phyloP scores from a whole-genome alignment of 2,797 vertebrate species.

The Philypnodon macrostomus region DNA sequence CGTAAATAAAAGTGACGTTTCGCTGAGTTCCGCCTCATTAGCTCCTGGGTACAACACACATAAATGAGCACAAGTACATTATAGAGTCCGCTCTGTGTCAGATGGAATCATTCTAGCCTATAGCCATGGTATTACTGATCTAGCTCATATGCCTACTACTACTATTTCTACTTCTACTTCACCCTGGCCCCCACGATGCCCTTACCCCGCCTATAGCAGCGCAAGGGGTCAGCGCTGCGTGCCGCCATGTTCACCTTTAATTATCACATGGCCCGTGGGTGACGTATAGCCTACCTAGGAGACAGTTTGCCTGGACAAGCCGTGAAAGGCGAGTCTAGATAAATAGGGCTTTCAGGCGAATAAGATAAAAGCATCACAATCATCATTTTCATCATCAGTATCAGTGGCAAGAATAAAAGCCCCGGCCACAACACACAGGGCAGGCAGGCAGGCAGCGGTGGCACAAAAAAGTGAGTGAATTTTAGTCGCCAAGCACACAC shows the following conservation, averaged over 20 bases:
- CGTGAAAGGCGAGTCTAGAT: slow-evolving; percentile 35
- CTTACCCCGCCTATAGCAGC: neutral
- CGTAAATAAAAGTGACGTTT: slow-evolving; percentile 91
- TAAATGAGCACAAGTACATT: slow-evolving; percentile 90
- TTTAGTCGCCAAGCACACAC: slow-evolving; percentile 27
- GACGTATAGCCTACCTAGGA: slow-evolving; percentile 31
- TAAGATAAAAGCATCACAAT: slow-evolving; percentile 54
- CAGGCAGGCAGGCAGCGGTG: slow-evolving; percentile 13
- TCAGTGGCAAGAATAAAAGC: slow-evolving; percentile 42
- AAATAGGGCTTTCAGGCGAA: slow-evolving; percentile 48
- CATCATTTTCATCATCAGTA: slow-evolving; percentile 49
- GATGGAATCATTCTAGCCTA: slow-evolving; percentile 80
- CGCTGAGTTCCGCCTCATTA: slow-evolving; percentile 89
- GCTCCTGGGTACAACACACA: slow-evolving; percentile 81
- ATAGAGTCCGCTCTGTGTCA: slow-evolving; percentile 89
- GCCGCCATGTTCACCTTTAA: slow-evolving; percentile 29
- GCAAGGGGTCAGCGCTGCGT: neutral
- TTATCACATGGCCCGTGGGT: slow-evolving; percentile 29
- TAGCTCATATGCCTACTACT: no score
- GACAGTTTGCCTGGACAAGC: slow-evolving; percentile 38
- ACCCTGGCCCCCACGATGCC: slow-evolving; percentile 58
- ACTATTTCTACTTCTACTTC: no score
- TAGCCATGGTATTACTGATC: no score
- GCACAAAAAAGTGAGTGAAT: slow-evolving; percentile 20
- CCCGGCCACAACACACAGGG: slow-evolving; percentile 14